These are phyloP conservation scores for Apis mellifera DNA, from an alignment of 1,140 invertebrate genomes.

Conservation along the genomic window Amel_HAv3.1 CM009939.2:6891501-6892000, in stretches of 20 bases:
- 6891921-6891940: no score
- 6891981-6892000: no score
- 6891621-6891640: slow-evolving; percentile 84
- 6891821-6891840: no score
- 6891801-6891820: no score
- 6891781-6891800: neutral
- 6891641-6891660: slow-evolving; percentile 84
- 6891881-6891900: no score
- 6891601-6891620: slow-evolving; percentile 82
- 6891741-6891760: slow-evolving; percentile 83
- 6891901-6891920: no score
- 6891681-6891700: slow-evolving; percentile 82
- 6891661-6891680: slow-evolving; percentile 83
- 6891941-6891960: no score
- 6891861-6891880: no score
- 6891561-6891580: slow-evolving; percentile 81
- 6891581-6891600: slow-evolving; percentile 85
- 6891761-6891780: slow-evolving; percentile 61
- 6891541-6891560: slow-evolving; percentile 83
- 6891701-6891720: slow-evolving; percentile 82
- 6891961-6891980: no score
- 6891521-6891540: slow-evolving; percentile 82
- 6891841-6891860: no score
- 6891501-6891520: slow-evolving; percentile 78
- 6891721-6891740: slow-evolving; percentile 83